Percentiles rank a stretch among this genome's conserved stretches.
Evolutionary conservation across 37 sponge, comb jelly and placozoan species (phyloP).

Genomic region (Aphrocallistes beatrix): DNA sequence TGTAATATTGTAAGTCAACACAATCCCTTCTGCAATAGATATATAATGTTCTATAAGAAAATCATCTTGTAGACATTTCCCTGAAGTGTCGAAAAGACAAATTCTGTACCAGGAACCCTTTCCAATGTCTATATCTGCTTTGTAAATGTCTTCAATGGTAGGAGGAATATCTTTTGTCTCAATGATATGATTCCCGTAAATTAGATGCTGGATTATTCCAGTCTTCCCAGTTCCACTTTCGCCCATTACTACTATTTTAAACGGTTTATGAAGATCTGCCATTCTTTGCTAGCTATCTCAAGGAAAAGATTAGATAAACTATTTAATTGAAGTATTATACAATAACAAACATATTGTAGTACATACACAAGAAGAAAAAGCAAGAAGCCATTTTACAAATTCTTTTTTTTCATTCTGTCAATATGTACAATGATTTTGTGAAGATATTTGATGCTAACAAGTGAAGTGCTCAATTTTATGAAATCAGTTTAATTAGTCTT

Average conservation of each 20-base stretch:
- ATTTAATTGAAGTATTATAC: too few relatives aligned
- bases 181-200: neutral
- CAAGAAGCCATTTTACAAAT: too few relatives aligned
- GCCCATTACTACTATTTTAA: neutral
- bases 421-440: too few relatives aligned
- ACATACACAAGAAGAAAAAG: too few relatives aligned
- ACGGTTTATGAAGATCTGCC: neutral
- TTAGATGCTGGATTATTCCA: neutral
- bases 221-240: neutral
- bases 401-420: too few relatives aligned
- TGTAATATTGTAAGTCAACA: neutral
- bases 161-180: neutral
- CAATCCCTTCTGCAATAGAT: conserved; percentile 11
- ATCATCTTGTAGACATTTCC: neutral
- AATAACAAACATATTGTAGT: too few relatives aligned
- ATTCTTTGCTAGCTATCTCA: too few relatives aligned
- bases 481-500: too few relatives aligned
- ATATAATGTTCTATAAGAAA: neutral
- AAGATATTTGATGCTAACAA: too few relatives aligned
- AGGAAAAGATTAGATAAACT: too few relatives aligned
- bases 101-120: neutral
- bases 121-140: conserved; percentile 5
- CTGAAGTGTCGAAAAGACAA: conserved; percentile 16
- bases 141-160: conserved; percentile 10
- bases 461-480: too few relatives aligned